phyloP scores from a whole-genome alignment of 1,140 invertebrate genomes.

The Thalassaphorura encarpata region DNA sequence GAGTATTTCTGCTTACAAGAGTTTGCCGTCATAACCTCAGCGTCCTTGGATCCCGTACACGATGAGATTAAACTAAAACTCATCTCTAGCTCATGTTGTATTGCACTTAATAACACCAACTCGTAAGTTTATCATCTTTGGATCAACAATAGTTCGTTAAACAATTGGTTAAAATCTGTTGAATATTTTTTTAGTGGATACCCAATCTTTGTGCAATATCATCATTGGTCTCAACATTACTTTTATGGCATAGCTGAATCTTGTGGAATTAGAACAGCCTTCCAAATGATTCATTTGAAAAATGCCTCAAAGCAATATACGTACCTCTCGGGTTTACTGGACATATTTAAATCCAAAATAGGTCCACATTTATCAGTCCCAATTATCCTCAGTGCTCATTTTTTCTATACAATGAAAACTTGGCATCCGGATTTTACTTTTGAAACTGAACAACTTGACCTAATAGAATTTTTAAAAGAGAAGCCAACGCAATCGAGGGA shows the following conservation, averaged over 20 bases:
- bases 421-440: slow-evolving; percentile 51
- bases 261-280: slow-evolving; percentile 60
- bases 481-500: no score
- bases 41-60: slow-evolving; percentile 46
- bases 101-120: slow-evolving; percentile 69
- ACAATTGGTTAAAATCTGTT: not conserved
- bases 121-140: slow-evolving; percentile 46
- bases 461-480: not conserved
- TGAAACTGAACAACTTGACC: slow-evolving; percentile 36
- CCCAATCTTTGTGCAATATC: slow-evolving; percentile 77
- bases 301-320: slow-evolving; percentile 67
- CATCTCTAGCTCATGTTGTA: slow-evolving; percentile 68
- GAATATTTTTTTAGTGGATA: slow-evolving; percentile 50
- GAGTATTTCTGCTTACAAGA: slow-evolving; percentile 71
- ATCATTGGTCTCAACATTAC: slow-evolving; percentile 73
- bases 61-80: slow-evolving; percentile 74
- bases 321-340: slow-evolving; percentile 62
- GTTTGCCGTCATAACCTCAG: slow-evolving; percentile 66
- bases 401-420: slow-evolving; percentile 68
- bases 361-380: slow-evolving; percentile 48
- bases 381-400: slow-evolving; percentile 63
- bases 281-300: slow-evolving; percentile 79
- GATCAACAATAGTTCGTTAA: not conserved
- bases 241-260: slow-evolving; percentile 60
- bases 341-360: slow-evolving; percentile 68